Evolutionary conservation across 2,113 vertebrate genomes (phyloP), one percentile per base, ranked within the genome.

Genomic region (Plecturocebus donacophilus): DNA sequence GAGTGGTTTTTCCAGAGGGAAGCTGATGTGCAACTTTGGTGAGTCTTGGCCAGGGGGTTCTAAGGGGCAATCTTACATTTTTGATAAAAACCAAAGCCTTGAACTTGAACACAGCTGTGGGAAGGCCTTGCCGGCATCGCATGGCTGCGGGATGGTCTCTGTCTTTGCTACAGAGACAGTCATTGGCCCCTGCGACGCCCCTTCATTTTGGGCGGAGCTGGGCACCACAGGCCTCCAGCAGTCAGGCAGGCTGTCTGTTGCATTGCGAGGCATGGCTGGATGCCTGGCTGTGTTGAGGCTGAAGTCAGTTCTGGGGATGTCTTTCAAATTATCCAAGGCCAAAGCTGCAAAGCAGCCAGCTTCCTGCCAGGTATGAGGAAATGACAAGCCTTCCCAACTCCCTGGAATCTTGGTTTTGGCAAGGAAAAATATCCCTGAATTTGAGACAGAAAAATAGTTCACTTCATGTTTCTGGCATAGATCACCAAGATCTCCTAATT

Each of bases 391-490:
- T 70, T 42, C 38, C 81, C 13, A 17, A 9, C 40, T 10, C 9
- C 11, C 52, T 23, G 0, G 1, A 66, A 47, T 68, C 84, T 87
- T 52, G 47, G 75, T 91, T 86, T 52, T 88, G 91, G 68, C 54
- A 83, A 86, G 56, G 75, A 88, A 94, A 87, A 82, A 32, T 49
- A 49, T 20, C 54, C 45, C 91, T 54, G 8, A 93, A 61, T 86
- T 52, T 40, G 35, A 47, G 45, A 56, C 70, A 85, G 79, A 58
- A 64, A 94, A 54, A 17, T 10, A 66, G 56, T 77, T 84, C n/a
- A 25, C 42, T 84, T 91, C 12, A 0, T 40, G 21, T 75, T 64
- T 85, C 85, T 80, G n/a, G 19, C 19, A 21, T 10, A 1, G 56
- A 76, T 8, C 0, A 17, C 32, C 1, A 80, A 79, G 84, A 76